These are phyloP conservation scores for Leptinotarsa texana DNA, from an alignment of 1,140 invertebrate species.

Conservation along the genomic window DNA sequence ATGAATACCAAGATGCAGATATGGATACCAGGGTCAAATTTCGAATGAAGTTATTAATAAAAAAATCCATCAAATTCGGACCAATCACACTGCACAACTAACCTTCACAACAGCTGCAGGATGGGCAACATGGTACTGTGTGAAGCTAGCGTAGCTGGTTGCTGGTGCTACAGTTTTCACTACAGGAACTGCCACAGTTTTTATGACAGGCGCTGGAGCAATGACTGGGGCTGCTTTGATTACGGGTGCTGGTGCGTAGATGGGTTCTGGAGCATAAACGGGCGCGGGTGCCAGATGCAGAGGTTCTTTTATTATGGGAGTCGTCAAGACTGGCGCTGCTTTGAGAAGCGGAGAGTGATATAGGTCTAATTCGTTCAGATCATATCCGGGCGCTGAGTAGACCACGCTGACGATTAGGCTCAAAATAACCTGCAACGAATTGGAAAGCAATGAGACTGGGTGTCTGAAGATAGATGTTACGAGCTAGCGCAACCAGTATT, in stretches of 20 bases:
- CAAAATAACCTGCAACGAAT: conserved; percentile 12
- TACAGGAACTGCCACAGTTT: conserved; percentile 18
- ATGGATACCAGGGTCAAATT: too few relatives aligned
- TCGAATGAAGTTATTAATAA: too few relatives aligned
- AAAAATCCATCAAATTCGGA: too few relatives aligned
- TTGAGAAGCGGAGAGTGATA: not conserved
- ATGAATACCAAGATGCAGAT: not conserved
- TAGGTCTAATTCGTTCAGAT: conserved; percentile 17
- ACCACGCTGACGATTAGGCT: not conserved
- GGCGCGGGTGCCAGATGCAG: conserved; percentile 12
- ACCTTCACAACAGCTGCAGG: conserved; percentile 34
- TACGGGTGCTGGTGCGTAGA: conserved; percentile 29
- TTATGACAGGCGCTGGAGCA: conserved; percentile 5
- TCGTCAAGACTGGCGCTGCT: conserved; percentile 14
- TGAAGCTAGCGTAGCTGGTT: conserved; percentile 34
- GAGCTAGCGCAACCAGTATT: too few relatives aligned
- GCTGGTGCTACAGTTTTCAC: conserved; percentile 30
- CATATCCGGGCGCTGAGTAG: conserved; percentile 22
- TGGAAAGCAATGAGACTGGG: too few relatives aligned
- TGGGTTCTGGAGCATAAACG: conserved; percentile 28
- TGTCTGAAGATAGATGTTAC: too few relatives aligned
- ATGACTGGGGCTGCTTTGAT: conserved; percentile 21
- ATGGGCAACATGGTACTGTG: conserved; percentile 29
- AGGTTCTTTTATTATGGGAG: conserved; percentile 25
- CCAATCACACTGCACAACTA: not conserved